Evolutionary conservation across 2,113 vertebrate genomes (phyloP).

Genomic region (Xiphophorus maculatus): DNA sequence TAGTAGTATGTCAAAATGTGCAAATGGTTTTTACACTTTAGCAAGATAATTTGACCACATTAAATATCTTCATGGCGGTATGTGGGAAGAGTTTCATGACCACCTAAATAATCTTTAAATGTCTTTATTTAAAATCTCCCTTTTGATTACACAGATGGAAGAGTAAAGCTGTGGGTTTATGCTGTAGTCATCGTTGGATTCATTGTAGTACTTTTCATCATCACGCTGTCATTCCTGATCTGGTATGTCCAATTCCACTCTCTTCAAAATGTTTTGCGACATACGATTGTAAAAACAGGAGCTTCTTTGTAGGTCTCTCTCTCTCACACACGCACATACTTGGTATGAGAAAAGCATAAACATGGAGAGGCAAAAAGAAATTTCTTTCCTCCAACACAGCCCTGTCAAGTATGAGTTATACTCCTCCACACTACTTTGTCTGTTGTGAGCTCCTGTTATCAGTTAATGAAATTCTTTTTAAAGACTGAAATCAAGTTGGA

Average conservation of each 20-base stretch:
- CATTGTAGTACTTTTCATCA: slow-evolving; percentile 89
- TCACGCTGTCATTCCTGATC: slow-evolving; percentile 90
- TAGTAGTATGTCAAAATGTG: not conserved
- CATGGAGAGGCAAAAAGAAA: slow-evolving; percentile 10
- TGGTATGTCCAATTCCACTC: slow-evolving; percentile 84
- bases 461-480: slow-evolving; percentile 58
- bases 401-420: slow-evolving; percentile 52
- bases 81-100: not conserved
- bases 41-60: not conserved
- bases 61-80: not conserved
- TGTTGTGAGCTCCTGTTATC: slow-evolving; percentile 49
- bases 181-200: slow-evolving; percentile 90
- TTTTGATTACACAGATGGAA: slow-evolving; percentile 87
- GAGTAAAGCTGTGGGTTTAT: slow-evolving; percentile 96
- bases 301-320: not conserved
- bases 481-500: slow-evolving; percentile 34
- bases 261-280: not conserved
- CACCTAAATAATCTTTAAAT: not conserved
- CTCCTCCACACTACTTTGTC: slow-evolving; percentile 28
- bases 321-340: not conserved
- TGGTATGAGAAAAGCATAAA: slow-evolving; percentile 19
- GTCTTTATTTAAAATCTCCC: slow-evolving; percentile 59
- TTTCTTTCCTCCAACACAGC: slow-evolving; percentile 10
- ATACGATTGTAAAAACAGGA: slow-evolving; percentile 21
- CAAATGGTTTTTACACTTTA: not conserved